Evolutionary conservation across 2,888 invertebrate species (phyloP), one percentile per base, ranked within the genome.

Genomic region (Drosophila merina): DNA sequence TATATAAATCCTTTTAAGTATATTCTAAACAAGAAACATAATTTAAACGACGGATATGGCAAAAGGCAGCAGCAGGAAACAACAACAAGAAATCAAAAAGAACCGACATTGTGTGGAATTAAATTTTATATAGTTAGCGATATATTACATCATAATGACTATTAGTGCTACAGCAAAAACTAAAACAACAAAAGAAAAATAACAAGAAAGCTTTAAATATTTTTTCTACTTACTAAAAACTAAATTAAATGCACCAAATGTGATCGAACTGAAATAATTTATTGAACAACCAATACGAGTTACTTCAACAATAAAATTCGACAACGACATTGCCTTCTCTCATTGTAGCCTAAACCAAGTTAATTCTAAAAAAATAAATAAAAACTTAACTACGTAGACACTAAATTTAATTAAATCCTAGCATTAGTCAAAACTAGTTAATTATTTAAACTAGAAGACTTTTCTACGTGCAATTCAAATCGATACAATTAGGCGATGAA

Each of bases 271-370:
- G 62, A 59, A 62, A 62, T 62, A 62, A 62, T 26, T 48, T 59
- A 60, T 60, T 50, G 49, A 50, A 42, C 56, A 33, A 59, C 51
- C 63, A 60, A 36, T 69, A 64, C 57, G 40, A 62, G 42, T 60
- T 57, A 80, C 31, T 60, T 77, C 50, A 64, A 59, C 56, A 67
- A 66, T 57, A 83, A 76, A 67, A 69, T 57, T 72, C 45, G 72
- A 74, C 75, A 84, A 82, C 79, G 69, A 85, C 68, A 86, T 83
- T 88, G 84, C 84, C 84, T 85, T 85, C 73, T 81, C 75, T 85
- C 75, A 76, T 78, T 71, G 68, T 72, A 77, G 57, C 47, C 57
- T 58, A 73, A 47, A 40, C 38, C 57, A 57, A 59, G 33, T 45
- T 25, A 60, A 56, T 26, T 62, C 59, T 51, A 30, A 42, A 4